A percentile compares a stretch with the other conserved stretches of the same genome.
Evolutionary conservation across 2,113 vertebrate species (phyloP).

Genomic region (Acrocephalus arundinaceus): DNA sequence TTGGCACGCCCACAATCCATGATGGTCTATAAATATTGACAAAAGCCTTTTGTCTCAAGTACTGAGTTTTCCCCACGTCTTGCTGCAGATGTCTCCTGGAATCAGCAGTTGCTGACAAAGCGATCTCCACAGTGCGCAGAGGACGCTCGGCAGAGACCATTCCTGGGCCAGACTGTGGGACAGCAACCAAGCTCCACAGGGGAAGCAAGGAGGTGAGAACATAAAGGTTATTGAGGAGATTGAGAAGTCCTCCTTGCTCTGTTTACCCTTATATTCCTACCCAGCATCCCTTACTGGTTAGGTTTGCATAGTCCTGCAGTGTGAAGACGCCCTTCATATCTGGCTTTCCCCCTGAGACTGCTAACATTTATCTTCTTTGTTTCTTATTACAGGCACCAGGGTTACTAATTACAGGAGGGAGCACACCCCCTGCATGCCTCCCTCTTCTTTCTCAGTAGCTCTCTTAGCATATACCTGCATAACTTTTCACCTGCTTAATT

Average conservation of each 20-base stretch:
- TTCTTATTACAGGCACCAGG: neutral
- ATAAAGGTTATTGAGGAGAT: neutral
- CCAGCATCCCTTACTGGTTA: neutral
- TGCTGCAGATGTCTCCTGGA: slow-evolving; percentile 73
- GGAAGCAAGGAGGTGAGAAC: slow-evolving; percentile 80
- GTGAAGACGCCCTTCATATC: neutral
- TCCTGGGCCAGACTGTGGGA: slow-evolving; percentile 71
- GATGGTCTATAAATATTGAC: neutral
- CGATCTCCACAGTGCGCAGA: neutral
- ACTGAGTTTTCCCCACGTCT: neutral
- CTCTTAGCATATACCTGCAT: neutral
- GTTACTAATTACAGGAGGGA: neutral
- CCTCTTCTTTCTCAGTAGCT: neutral
- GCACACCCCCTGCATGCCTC: neutral
- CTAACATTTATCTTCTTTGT: neutral
- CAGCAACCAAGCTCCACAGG: slow-evolving; percentile 66
- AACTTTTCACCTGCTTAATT: neutral
- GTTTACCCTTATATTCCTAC: neutral
- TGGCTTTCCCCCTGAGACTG: neutral
- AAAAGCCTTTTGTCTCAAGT: neutral
- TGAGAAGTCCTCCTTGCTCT: neutral
- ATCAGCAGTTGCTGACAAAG: slow-evolving; percentile 70
- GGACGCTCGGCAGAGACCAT: slow-evolving; percentile 75
- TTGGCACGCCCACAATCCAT: neutral
- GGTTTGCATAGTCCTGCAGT: neutral